phyloP scores from a whole-genome alignment of 2,888 invertebrate species.

The Drosophila nr. perissopoda region DNA sequence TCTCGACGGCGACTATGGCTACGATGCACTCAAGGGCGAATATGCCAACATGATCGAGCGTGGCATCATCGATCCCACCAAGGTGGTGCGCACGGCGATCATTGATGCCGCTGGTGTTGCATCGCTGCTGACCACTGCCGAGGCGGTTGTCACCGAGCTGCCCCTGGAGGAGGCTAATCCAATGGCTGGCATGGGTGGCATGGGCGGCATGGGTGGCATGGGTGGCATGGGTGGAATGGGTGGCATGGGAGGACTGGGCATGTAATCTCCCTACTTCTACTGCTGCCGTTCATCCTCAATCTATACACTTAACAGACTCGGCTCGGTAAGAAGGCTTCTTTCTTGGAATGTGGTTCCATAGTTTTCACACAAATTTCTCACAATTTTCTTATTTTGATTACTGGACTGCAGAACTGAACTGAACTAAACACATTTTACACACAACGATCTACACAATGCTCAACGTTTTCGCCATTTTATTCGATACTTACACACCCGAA shows the following conservation, averaged over 20 bases:
- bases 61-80: slow-evolving; percentile 98
- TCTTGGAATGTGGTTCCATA: not conserved
- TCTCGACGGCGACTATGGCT: slow-evolving; percentile 91
- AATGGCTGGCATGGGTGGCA: slow-evolving; percentile 63
- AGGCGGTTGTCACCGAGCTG: slow-evolving; percentile 97
- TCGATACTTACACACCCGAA: not conserved
- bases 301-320: not conserved
- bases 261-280: slow-evolving; percentile 7
- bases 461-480: slow-evolving; percentile 51
- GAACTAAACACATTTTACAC: slow-evolving; percentile 3
- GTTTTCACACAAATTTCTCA: not conserved
- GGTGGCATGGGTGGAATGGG: slow-evolving; percentile 66
- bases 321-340: not conserved
- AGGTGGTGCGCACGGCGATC: slow-evolving; percentile 95
- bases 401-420: slow-evolving; percentile 45
- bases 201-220: slow-evolving; percentile 52
- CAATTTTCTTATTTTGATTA: slow-evolving; percentile 11
- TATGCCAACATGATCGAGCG: slow-evolving; percentile 97
- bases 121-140: slow-evolving; percentile 96
- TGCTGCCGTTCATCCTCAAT: not conserved
- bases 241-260: slow-evolving; percentile 48
- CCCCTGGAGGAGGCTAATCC: slow-evolving; percentile 92
- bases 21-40: slow-evolving; percentile 95
- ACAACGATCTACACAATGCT: slow-evolving; percentile 13
- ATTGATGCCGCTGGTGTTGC: slow-evolving; percentile 98